Conservation (phyloP, 2,113 vertebrate species). For the Colistium nudipinnis region DNA sequence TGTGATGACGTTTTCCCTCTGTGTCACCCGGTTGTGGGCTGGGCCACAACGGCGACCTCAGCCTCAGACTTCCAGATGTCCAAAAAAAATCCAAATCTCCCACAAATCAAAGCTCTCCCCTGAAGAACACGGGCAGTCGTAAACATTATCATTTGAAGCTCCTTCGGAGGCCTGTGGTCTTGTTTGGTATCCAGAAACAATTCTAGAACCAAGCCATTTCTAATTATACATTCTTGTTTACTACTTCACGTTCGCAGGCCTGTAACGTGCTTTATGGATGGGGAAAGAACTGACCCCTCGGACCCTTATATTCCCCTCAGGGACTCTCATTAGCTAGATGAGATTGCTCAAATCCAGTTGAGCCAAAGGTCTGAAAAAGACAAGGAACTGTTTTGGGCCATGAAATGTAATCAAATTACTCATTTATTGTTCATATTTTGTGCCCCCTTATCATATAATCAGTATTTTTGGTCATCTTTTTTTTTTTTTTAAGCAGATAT, state of each 20-base stretch:
- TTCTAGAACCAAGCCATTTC: slow-evolving; percentile 21
- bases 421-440: not conserved
- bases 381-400: slow-evolving; percentile 1
- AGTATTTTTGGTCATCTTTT: not conserved
- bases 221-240: slow-evolving; percentile 63
- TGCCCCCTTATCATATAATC: not conserved
- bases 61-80: slow-evolving; percentile 8
- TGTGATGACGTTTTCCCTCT: not conserved
- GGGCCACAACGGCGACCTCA: not conserved
- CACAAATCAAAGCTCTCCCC: slow-evolving; percentile 5
- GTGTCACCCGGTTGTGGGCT: not conserved
- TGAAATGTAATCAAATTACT: not conserved
- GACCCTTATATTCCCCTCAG: slow-evolving; percentile 13
- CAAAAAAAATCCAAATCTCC: slow-evolving; percentile 9
- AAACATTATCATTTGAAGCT: not conserved
- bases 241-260: slow-evolving; percentile 38
- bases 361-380: slow-evolving; percentile 18
- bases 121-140: not conserved
- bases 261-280: slow-evolving; percentile 22
- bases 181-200: slow-evolving; percentile 32
- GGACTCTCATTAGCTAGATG: slow-evolving; percentile 40
- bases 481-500: too few relatives aligned
- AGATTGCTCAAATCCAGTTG: not conserved
- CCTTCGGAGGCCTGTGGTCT: slow-evolving; percentile 17
- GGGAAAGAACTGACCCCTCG: slow-evolving; percentile 40